Percentiles rank a stretch among this genome's conserved stretches.
phyloP scores from a whole-genome alignment of 2,797 vertebrate genomes.

The Gallinago solitaria region DNA sequence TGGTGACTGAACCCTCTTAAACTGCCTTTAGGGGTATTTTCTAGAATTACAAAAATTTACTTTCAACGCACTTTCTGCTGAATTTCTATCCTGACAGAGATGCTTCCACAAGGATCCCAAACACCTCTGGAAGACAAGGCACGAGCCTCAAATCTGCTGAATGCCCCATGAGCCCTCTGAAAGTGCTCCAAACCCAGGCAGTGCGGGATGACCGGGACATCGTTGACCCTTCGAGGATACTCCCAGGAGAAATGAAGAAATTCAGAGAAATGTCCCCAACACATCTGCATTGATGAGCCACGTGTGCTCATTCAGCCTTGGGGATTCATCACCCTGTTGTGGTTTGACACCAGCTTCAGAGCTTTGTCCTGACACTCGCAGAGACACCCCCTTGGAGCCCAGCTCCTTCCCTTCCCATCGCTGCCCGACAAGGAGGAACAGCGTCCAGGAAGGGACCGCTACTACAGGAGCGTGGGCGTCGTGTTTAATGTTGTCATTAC shows the following conservation, averaged over 20 bases:
- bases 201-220: accelerated
- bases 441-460: background rate
- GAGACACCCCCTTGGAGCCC: background rate
- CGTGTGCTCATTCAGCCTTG: background rate
- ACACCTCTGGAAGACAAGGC: background rate
- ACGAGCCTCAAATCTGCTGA: background rate
- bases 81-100: background rate
- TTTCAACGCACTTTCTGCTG: background rate
- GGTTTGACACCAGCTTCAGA: background rate
- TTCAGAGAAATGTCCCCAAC: background rate
- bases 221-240: background rate
- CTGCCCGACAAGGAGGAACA: background rate
- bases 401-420: background rate
- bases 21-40: background rate
- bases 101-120: background rate
- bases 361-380: background rate
- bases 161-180: background rate
- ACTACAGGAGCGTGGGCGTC: background rate
- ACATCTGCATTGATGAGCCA: background rate
- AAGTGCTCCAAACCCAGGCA: background rate
- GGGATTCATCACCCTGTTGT: background rate
- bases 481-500: background rate
- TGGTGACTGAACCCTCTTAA: background rate
- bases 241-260: background rate
- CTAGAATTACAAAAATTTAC: accelerated